Conservation (phyloP, 2,113 vertebrate genomes). For the Alethe diademata region DNA sequence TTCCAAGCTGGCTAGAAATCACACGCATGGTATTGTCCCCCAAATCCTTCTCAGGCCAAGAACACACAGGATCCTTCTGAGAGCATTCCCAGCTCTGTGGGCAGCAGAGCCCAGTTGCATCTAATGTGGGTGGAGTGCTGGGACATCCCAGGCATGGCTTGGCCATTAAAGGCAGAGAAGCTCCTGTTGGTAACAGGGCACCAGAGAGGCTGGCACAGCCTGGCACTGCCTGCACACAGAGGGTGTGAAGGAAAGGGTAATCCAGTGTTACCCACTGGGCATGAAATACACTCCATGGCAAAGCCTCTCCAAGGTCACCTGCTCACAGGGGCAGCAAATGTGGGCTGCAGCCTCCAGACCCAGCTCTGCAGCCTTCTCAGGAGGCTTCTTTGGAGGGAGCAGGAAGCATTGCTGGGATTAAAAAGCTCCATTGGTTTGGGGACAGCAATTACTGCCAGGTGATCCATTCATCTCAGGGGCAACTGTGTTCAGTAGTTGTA, state of each 20-base stretch:
- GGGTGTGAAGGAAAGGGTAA: not conserved
- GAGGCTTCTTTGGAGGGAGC: not conserved
- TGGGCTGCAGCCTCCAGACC: not conserved
- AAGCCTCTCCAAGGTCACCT: not conserved
- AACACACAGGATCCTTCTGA: not conserved
- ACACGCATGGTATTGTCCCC: fast-evolving
- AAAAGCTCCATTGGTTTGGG: not conserved
- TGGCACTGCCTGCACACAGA: fast-evolving
- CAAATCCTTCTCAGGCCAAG: not conserved
- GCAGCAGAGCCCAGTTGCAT: not conserved
- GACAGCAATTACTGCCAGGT: not conserved
- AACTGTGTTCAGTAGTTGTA: not conserved
- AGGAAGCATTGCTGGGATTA: not conserved
- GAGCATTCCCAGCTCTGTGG: not conserved
- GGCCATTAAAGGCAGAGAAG: not conserved
- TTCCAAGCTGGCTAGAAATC: not conserved
- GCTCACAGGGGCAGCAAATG: not conserved
- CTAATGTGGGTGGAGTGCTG: not conserved
- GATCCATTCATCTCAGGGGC: not conserved
- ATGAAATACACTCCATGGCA: not conserved
- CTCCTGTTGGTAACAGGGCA: not conserved
- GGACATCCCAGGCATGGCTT: not conserved
- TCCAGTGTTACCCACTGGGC: not conserved
- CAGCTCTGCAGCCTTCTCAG: not conserved
- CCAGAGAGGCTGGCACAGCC: not conserved